Base-by-base conservation (phyloP, 2,888 invertebrate species). In the Iselma pallidipennis region DNA sequence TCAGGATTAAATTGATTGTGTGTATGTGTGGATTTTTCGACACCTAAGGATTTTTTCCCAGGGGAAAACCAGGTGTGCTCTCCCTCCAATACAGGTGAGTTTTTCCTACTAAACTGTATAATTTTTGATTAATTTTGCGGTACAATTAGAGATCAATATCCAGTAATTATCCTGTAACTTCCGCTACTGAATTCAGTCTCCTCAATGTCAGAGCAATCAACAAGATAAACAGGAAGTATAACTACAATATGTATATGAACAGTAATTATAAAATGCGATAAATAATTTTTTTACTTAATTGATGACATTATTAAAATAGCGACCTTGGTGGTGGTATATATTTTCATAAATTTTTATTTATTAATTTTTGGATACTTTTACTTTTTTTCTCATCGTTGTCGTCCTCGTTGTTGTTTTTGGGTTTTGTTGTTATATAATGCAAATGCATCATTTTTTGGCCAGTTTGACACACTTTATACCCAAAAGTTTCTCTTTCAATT, bases 391-490 rank as follows among this genome's bases (percentile, higher is more conserved):
- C 9, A 14, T 48, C n/a, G 10, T 28, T 28, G 31, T 42, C 12
- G 54, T 12, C 33, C 31, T 23, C 51, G 59, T 63, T 60, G 59
- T 63, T 56, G 59, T 61, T 63, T 64, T 65, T 53, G 16, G 2
- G 16, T 14, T 14, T 16, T 37, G 7, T n/a, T n/a, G 54, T 65
- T 65, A 65, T 58, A 52, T 65, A 57, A 65, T 45, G n/a, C 37
- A 31, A 57, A 51, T 61, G 31, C 54, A 61, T 58, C 61, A 45
- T 37, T 16, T 37, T 37, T 50, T 50, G 52, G 29, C 23, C 55
- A 42, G 23, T 9, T 48, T 48, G 51, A 33, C 50, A 53, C 42
- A 54, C 51, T 58, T 56, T 29, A 50, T 48, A 25, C 29, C 54
- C 49, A 57, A 29, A 16, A 14, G 14, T 48, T 16, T 42, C 23